phyloP scores from a whole-genome alignment of 1,140 invertebrate species.

The Bacillus rossius region DNA sequence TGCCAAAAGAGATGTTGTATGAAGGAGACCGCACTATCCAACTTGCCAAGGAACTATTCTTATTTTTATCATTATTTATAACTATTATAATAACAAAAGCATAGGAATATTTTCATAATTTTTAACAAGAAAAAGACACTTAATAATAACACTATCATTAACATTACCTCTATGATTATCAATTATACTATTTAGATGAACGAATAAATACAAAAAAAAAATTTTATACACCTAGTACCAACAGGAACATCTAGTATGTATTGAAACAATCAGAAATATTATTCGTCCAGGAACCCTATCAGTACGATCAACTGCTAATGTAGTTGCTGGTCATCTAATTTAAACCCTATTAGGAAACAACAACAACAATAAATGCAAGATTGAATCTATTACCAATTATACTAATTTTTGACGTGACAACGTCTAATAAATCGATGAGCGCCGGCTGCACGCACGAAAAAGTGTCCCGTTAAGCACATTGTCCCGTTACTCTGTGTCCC shows the following conservation, averaged over 20 bases:
- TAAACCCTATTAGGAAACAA: constrained; percentile 47
- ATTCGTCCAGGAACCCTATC: too few species aligned
- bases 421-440: too few species aligned
- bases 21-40: too few species aligned
- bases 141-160: constrained; percentile 44
- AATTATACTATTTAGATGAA: constrained; percentile 47
- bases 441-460: too few species aligned
- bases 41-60: too few species aligned
- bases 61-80: background rate
- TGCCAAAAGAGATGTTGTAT: too few species aligned
- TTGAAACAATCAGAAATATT: constrained; percentile 29
- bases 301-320: constrained; percentile 51
- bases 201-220: constrained; percentile 37
- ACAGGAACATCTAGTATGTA: constrained; percentile 39
- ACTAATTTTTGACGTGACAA: too few species aligned
- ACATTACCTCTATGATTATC: constrained; percentile 7
- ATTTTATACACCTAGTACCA: too few species aligned
- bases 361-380: constrained; percentile 34
- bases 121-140: constrained; percentile 55
- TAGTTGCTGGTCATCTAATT: constrained; percentile 60
- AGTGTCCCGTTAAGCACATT: too few species aligned
- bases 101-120: constrained; percentile 38
- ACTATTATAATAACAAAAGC: background rate
- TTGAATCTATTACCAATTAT: constrained; percentile 35
- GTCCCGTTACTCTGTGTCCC: too few species aligned